Evolutionary conservation across 1,140 invertebrate species (phyloP).

Genomic region (Heliconius hermathena): DNA sequence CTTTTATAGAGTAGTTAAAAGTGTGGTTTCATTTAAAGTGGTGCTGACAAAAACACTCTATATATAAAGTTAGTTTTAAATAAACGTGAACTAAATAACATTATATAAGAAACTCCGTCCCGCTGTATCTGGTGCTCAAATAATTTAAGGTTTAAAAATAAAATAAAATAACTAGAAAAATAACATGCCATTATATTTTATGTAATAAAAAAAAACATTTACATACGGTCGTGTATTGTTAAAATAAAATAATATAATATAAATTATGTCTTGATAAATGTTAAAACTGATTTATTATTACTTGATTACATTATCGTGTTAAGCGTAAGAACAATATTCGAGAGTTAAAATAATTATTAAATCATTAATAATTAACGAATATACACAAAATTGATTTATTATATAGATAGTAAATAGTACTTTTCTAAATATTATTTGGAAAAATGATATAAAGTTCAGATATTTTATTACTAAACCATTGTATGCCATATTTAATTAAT

Average conservation of each 20-base stretch:
- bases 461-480: neutral
- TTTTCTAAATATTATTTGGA: neutral
- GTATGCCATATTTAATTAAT: neutral
- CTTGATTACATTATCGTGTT: conserved; percentile 36
- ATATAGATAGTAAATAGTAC: neutral
- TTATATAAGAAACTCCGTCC: conserved; percentile 34
- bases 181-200: conserved; percentile 79
- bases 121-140: conserved; percentile 47
- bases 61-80: neutral
- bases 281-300: conserved; percentile 34
- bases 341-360: neutral
- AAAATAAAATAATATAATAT: conserved; percentile 50
- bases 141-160: conserved; percentile 33
- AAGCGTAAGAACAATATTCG: conserved; percentile 38
- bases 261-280: conserved; percentile 38
- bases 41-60: too few relatives aligned
- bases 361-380: neutral
- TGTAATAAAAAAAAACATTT: conserved; percentile 54
- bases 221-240: conserved; percentile 68
- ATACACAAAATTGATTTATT: neutral
- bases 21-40: too few relatives aligned
- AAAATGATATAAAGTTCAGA: neutral
- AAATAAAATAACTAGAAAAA: conserved; percentile 67
- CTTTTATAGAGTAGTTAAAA: too few relatives aligned
- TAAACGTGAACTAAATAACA: neutral